These are phyloP conservation scores for Prolemur simus DNA, from an alignment of 2,113 vertebrate species.

Conservation along the genomic window DNA sequence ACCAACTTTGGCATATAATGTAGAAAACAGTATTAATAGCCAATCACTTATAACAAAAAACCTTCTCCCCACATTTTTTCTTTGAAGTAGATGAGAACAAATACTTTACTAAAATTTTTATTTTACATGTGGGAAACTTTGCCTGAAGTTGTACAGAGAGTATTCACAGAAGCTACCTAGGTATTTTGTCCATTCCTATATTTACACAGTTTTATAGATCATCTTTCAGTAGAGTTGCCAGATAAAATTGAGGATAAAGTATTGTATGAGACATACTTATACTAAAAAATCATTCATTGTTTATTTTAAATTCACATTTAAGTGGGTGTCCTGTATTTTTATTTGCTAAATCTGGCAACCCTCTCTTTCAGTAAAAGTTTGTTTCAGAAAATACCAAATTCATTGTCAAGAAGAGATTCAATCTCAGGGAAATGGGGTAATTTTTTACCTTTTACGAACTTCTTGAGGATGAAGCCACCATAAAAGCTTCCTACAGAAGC, in stretches of 20 bases:
- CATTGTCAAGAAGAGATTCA: not conserved
- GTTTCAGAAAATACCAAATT: conserved; percentile 59
- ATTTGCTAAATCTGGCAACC: conserved; percentile 31
- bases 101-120: not conserved
- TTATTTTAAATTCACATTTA: conserved; percentile 49
- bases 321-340: not conserved
- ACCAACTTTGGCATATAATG: not conserved
- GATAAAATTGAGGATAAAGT: not conserved
- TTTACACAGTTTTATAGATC: not conserved
- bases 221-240: conserved; percentile 18
- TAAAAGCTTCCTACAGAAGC: conserved; percentile 26
- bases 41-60: conserved; percentile 13
- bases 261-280: not conserved
- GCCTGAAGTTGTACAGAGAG: not conserved
- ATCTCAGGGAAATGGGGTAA: not conserved
- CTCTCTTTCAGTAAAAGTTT: conserved; percentile 8
- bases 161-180: conserved; percentile 15
- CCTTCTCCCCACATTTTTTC: not conserved
- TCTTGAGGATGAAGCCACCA: conserved; percentile 55
- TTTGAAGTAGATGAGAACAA: conserved; percentile 27
- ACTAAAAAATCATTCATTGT: not conserved
- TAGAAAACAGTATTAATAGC: not conserved
- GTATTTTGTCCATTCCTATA: not conserved
- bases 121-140: conserved; percentile 7
- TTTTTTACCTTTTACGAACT: conserved; percentile 76